A percentile compares a stretch with the other conserved stretches of the same genome.
Evolutionary conservation across 2,888 invertebrate species (phyloP).

Genomic region (Esperia sulphurella): DNA sequence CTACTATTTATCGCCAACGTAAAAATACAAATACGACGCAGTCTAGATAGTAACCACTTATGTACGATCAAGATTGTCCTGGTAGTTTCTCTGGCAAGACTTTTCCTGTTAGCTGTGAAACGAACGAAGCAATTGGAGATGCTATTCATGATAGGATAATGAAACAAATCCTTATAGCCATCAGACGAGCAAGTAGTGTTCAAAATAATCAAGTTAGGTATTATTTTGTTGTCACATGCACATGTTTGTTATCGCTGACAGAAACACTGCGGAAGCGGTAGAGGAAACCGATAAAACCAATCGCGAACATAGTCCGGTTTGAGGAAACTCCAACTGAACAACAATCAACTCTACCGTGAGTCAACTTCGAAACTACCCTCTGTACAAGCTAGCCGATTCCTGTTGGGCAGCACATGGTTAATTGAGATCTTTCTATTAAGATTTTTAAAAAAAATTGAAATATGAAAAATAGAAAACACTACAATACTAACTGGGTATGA

Average conservation of each 20-base stretch:
- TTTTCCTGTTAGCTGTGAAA: not conserved
- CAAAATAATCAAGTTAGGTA: not conserved
- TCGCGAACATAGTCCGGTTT: constrained; percentile 51
- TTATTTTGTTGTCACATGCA: constrained; percentile 21
- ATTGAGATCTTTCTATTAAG: too few relatives aligned
- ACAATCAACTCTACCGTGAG: constrained; percentile 15
- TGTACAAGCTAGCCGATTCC: not conserved
- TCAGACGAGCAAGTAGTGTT: too few relatives aligned
- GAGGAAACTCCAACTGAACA: constrained; percentile 24
- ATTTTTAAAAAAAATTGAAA: too few relatives aligned
- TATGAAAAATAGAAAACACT: too few relatives aligned
- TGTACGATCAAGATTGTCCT: not conserved
- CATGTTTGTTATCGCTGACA: constrained; percentile 50
- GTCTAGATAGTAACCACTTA: not conserved
- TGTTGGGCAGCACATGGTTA: not conserved
- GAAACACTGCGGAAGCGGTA: constrained; percentile 56
- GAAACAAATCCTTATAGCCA: too few relatives aligned
- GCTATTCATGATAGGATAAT: too few relatives aligned
- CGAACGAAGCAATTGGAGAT: too few relatives aligned
- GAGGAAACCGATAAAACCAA: constrained; percentile 69
- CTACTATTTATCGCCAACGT: constrained; percentile 15
- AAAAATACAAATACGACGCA: constrained; percentile 5
- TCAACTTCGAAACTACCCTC: constrained; percentile 5
- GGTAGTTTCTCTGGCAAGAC: not conserved
- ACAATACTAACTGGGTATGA: too few relatives aligned